These are phyloP conservation scores for Drosophila orosa DNA, from an alignment of 1,140 invertebrate species.

Conservation along the genomic window DNA sequence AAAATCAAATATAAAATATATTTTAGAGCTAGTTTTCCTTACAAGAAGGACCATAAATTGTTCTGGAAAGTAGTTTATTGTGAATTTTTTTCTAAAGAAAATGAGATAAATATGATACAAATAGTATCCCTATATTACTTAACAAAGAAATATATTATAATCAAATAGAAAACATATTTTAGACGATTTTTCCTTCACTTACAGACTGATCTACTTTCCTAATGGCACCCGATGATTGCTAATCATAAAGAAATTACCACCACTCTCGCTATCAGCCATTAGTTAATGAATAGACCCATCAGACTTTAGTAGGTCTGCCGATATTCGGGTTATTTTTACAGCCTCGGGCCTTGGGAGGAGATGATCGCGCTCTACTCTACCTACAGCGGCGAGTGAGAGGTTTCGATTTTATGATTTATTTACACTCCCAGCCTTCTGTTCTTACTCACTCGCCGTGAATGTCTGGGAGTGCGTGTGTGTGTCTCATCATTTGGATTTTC, in stretches of 20 bases:
- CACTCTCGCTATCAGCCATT: conserved; percentile 35
- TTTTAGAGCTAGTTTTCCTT: too few relatives aligned
- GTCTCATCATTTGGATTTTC: conserved; percentile 77
- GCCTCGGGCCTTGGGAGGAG: conserved; percentile 25
- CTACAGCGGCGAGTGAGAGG: conserved; percentile 50
- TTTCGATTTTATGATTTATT: conserved; percentile 77
- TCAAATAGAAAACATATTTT: neutral
- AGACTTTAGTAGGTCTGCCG: conserved; percentile 35
- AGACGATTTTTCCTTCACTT: neutral
- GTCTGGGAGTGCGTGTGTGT: conserved; percentile 45
- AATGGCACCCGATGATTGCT: conserved; percentile 15
- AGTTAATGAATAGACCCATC: conserved; percentile 43
- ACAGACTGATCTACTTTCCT: neutral
- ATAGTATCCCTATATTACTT: too few relatives aligned
- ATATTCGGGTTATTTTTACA: conserved; percentile 44
- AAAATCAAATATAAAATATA: too few relatives aligned
- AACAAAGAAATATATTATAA: neutral
- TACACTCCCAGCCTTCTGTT: conserved; percentile 63
- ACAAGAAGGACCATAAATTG: neutral
- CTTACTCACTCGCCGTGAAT: conserved; percentile 21
- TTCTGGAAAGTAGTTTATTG: neutral
- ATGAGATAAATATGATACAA: neutral
- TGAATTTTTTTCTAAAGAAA: too few relatives aligned
- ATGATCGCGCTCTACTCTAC: conserved; percentile 49
- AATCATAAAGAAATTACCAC: conserved; percentile 36